Base-by-base conservation (phyloP, 2,797 vertebrate species). In the Nyctalus aviator region DNA sequence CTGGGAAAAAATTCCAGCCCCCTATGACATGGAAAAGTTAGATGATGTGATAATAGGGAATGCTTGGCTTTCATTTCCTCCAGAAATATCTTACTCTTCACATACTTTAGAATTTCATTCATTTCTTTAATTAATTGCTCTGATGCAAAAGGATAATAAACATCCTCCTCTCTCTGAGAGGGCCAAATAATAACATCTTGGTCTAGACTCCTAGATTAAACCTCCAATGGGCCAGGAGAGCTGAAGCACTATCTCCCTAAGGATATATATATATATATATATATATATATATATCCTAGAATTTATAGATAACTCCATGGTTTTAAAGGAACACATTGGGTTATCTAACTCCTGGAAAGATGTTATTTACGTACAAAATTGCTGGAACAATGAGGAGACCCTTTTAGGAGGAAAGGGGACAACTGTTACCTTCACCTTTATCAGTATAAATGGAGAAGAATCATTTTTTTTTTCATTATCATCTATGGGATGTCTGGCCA, bases 41-140 rank as follows among this genome's bases (percentile, higher is more conserved):
- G 53, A 13, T 79, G n/a, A 85, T 81, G 41, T 41, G 27, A 62
- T 78, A 12, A 50, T 7, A 78, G 9, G 6, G 8, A 71, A 71
- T 85, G 21, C 10, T 84, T 68, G 21, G 21, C 18, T 78, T 86
- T 79, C 17, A 46, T 8, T 35, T 32, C 4, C 9, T 27, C 21
- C 57, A 75, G 46, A 84, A 92, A 86, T 44, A 79, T 21, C 59
- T 87, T 86, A 72, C 66, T 92, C 18, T 88, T 87, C 27, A 46
- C 2, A 73, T 30, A 82, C 37, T 66, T 88, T 35, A 35, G 27
- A 73, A 50, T 55, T 64, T 71, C 17, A 71, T 37, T 25, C 23
- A 4, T 81, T 73, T 62, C 25, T 86, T 23, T 72, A 64, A 25
- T 83, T 64, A 48, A 79, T 32, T 59, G n/a, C 8, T 62, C 53